Conservation (phyloP, 2,797 vertebrate species). For the Labroides dimidiatus region DNA sequence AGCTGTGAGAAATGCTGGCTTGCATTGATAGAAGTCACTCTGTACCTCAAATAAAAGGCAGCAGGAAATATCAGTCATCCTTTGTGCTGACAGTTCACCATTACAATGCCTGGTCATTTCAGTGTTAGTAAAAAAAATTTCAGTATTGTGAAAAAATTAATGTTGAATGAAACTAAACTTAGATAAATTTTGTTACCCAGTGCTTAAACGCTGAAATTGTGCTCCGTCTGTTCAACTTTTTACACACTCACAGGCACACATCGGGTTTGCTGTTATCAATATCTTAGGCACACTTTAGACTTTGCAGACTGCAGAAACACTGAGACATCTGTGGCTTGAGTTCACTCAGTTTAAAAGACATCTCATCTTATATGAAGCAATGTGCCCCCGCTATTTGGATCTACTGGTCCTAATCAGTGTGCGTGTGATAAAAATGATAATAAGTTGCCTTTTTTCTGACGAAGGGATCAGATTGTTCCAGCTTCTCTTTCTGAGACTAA, state of each 20-base stretch:
- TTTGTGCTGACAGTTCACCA: constrained; percentile 20
- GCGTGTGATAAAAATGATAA: constrained; percentile 19
- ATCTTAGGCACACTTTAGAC: constrained; percentile 5
- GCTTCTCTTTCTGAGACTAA: constrained; percentile 1
- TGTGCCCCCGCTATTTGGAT: constrained; percentile 44
- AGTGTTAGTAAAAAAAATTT: no score
- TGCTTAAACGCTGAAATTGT: constrained; percentile 8
- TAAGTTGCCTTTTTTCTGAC: constrained; percentile 17
- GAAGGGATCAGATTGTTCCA: neutral
- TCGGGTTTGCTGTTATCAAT: neutral
- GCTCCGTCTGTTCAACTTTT: neutral
- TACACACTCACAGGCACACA: neutral
- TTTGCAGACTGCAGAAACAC: constrained; percentile 39
- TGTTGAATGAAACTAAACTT: constrained; percentile 17
- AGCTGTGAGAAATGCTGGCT: constrained; percentile 19
- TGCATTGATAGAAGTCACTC: constrained; percentile 28
- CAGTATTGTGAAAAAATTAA: no score
- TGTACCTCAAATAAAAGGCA: constrained; percentile 21
- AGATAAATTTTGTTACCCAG: constrained; percentile 9
- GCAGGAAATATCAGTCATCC: constrained; percentile 17
- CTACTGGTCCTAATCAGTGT: constrained; percentile 36
- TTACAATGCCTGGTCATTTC: constrained; percentile 8
- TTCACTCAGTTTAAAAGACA: constrained; percentile 29
- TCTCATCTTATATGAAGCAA: constrained; percentile 30
- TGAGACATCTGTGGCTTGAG: constrained; percentile 22